phyloP scores from a whole-genome alignment of 2,113 vertebrate genomes.

The Chaetorhynchus papuensis region DNA sequence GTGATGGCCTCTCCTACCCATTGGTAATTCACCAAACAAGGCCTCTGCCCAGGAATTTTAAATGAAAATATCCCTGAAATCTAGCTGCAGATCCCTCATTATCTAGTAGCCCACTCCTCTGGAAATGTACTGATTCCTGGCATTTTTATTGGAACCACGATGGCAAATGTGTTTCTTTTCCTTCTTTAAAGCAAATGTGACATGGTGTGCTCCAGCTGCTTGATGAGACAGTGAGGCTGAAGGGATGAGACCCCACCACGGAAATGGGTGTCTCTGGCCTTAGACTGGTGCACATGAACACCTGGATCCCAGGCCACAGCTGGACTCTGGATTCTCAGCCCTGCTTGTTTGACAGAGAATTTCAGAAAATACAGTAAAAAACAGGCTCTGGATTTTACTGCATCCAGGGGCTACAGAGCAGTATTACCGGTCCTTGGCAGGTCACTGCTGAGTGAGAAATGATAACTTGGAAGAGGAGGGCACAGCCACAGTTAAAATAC shows the following conservation, averaged over 20 bases:
- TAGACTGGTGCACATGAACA: neutral
- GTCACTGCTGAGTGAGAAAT: neutral
- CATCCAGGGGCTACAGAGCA: neutral
- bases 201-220: fast-evolving
- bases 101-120: neutral
- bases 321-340: neutral
- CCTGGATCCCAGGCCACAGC: neutral
- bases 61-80: neutral
- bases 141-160: neutral
- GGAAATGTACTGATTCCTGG: neutral
- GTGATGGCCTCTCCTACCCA: neutral
- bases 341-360: neutral
- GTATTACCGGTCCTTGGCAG: neutral
- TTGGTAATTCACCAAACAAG: neutral
- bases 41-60: neutral
- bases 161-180: neutral
- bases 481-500: neutral
- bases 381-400: neutral
- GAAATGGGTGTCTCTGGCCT: neutral
- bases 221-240: neutral
- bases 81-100: neutral
- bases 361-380: neutral
- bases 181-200: neutral
- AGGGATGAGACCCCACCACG: neutral
- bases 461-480: neutral